Percentiles rank a stretch among this genome's conserved stretches.
Evolutionary conservation across 1,140 invertebrate genomes (phyloP).

Genomic region (Conopomorpha cramerella): DNA sequence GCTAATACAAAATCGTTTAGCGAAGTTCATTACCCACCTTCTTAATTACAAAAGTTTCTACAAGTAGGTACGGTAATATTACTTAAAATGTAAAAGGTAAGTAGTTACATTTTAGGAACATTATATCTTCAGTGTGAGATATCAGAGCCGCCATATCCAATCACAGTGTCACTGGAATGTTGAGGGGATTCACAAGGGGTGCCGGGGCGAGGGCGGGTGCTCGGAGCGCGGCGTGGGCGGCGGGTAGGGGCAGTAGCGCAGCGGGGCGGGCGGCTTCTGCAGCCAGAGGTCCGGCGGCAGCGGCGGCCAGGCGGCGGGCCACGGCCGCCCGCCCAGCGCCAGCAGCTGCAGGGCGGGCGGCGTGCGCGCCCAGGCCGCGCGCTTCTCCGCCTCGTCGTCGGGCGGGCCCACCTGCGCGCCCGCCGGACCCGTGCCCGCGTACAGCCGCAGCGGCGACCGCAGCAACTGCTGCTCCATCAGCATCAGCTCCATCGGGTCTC

Average conservation of each 20-base stretch:
- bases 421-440: too few relatives aligned
- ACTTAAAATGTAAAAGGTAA: too few relatives aligned
- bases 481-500: constrained; percentile 60
- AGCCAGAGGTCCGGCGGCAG: constrained; percentile 46
- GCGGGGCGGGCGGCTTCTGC: constrained; percentile 39
- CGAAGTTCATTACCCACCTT: too few relatives aligned
- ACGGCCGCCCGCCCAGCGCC: constrained; percentile 39
- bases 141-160: too few relatives aligned
- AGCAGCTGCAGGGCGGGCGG: constrained; percentile 42
- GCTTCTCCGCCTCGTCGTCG: constrained; percentile 49
- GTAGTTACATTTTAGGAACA: too few relatives aligned
- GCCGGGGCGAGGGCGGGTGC: constrained; percentile 21
- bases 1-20: too few relatives aligned
- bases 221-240: constrained; percentile 31
- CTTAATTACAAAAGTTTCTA: constrained; percentile 1
- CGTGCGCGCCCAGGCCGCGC: constrained; percentile 44
- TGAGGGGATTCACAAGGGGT: too few relatives aligned
- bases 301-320: constrained; percentile 41
- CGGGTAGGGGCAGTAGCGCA: constrained; percentile 52
- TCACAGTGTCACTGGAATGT: too few relatives aligned
- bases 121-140: too few relatives aligned
- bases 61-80: too few relatives aligned
- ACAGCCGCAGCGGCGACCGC: constrained; percentile 48
- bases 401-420: constrained; percentile 13
- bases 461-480: constrained; percentile 57